Evolutionary conservation across 2,113 vertebrate genomes (phyloP), one percentile per base, ranked within the genome.

Genomic region (Phrynocephalus versicolor): DNA sequence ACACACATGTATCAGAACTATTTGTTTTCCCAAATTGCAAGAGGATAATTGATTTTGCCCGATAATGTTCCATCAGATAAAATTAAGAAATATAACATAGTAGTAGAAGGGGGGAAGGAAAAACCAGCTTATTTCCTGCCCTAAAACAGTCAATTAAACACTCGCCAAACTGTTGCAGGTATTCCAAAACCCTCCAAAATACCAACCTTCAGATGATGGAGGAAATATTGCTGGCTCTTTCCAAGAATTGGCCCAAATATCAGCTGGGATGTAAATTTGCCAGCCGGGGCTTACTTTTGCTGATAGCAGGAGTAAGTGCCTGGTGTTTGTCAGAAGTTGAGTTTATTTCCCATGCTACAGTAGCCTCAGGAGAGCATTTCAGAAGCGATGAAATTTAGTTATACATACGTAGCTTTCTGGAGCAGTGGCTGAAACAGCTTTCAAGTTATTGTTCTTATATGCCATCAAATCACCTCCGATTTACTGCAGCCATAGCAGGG

Each of bases 141-240:
- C 93, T 92, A 69, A 92, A 92, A 88, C 94, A 91, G 88, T 93
- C 91, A 92, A 93, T 91, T 90, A 93, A 30, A 84, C 74, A 87
- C 88, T 84, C 92, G 91, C 92, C 91, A 95, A 95, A 89, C 89
- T 89, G 81, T 89, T 81, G 94, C 90, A 94, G 91, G 88, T 87
- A 37, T 87, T 94, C 41, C 64, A 73, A 45, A 18, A 81, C 89
- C n/a, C 81, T 95, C 94, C 86, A 83, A 92, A 95, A 92, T 65
- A 89, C 93, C 85, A 94, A 64, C 37, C 77, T 70, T 77, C 77
- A 84, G 89, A 90, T 86, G 85, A 86, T 89, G 1, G 85, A 89
- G 85, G 87, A 92, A 95, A 89, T 93, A 92, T 88, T 89, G 73
- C 83, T 91, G 91, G 82, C 76, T 91, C 79, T 89, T 10, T 89